phyloP scores from a whole-genome alignment of 2,888 invertebrate species.

The Drosophila fungiperda region DNA sequence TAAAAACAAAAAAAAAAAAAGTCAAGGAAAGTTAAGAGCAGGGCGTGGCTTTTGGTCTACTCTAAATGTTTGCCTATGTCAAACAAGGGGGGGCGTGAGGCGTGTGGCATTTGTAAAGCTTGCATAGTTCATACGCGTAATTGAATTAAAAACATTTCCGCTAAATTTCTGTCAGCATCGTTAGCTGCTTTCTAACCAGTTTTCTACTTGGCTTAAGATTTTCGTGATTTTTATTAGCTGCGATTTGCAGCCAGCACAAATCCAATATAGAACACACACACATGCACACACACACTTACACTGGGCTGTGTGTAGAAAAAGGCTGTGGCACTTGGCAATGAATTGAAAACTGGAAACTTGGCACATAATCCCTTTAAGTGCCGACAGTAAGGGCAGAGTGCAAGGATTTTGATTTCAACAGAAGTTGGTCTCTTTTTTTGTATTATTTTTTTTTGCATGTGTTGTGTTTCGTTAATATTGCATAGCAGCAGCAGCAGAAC shows the following conservation, averaged over 20 bases:
- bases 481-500: slow-evolving; percentile 13
- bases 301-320: slow-evolving; percentile 1
- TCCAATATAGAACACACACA: slow-evolving; percentile 43
- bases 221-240: slow-evolving; percentile 72
- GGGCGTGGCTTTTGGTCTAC: slow-evolving; percentile 51
- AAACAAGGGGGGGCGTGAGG: slow-evolving; percentile 8
- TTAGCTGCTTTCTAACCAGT: slow-evolving; percentile 51
- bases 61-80: slow-evolving; percentile 36
- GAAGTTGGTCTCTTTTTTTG: slow-evolving; percentile 48
- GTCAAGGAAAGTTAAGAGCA: slow-evolving; percentile 22
- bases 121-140: slow-evolving; percentile 71
- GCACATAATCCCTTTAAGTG: slow-evolving; percentile 69
- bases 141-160: slow-evolving; percentile 74
- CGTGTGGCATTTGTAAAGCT: slow-evolving; percentile 49
- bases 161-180: slow-evolving; percentile 57
- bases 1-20: slow-evolving; percentile 34
- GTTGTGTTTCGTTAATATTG: slow-evolving; percentile 52
- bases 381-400: slow-evolving; percentile 16
- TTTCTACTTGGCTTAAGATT: slow-evolving; percentile 64
- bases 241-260: slow-evolving; percentile 66
- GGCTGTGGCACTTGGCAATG: slow-evolving; percentile 49
- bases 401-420: slow-evolving; percentile 50
- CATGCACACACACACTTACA: slow-evolving; percentile 18
- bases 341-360: slow-evolving; percentile 51
- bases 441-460: slow-evolving; percentile 61